Conservation (phyloP, 2,113 vertebrate species). For the Nyctibius bracteatus region DNA sequence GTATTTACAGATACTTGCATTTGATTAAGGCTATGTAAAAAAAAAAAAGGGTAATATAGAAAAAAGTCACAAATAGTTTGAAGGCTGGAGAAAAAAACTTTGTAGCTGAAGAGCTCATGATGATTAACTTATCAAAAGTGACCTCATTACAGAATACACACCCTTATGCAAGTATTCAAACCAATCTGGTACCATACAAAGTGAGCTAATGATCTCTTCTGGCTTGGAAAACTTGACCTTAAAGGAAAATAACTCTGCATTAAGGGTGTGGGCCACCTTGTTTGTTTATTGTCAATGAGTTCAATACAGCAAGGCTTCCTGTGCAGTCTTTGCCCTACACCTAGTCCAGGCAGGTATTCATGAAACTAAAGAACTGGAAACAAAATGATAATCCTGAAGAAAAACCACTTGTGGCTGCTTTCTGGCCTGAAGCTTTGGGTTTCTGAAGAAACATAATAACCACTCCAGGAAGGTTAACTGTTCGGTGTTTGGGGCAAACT, state of each 20-base stretch:
- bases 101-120: not conserved
- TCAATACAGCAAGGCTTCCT: not conserved
- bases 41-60: not conserved
- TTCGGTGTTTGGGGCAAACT: not conserved
- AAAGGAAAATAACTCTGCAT: not conserved
- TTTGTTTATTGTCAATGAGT: not conserved
- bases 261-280: not conserved
- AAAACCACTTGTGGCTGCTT: not conserved
- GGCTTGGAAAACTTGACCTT: not conserved
- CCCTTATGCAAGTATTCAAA: not conserved
- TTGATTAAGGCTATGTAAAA: not conserved
- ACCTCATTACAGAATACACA: not conserved
- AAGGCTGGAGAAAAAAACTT: not conserved
- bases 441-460: not conserved
- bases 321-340: not conserved
- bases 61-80: not conserved
- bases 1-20: not conserved
- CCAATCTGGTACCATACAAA: not conserved
- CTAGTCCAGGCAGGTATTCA: not conserved
- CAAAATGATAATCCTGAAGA: not conserved
- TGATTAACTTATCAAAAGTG: not conserved
- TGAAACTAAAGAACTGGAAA: not conserved
- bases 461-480: not conserved
- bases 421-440: not conserved
- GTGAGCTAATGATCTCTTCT: not conserved